These are phyloP conservation scores for Sitodiplosis mosellana DNA, from an alignment of 1,140 invertebrate species.

Conservation along the genomic window DNA sequence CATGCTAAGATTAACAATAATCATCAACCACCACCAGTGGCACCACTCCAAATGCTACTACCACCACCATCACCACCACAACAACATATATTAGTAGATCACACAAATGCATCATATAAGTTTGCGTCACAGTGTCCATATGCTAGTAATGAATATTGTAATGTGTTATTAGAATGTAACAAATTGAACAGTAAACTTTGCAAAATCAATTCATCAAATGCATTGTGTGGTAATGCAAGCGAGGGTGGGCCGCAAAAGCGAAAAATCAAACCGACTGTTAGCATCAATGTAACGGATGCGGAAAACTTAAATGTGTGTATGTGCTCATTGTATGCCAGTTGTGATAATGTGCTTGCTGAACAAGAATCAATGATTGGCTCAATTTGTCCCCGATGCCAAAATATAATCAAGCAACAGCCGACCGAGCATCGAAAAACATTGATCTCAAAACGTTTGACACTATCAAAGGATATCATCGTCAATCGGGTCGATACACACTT, in stretches of 20 bases:
- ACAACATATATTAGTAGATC: not conserved
- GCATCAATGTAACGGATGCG: conserved; percentile 30
- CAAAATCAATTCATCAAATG: not conserved
- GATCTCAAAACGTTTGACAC: conserved; percentile 15
- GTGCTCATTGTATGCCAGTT: conserved; percentile 11
- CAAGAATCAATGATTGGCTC: conserved; percentile 1
- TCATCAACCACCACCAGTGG: not conserved
- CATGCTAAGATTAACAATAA: conserved; percentile 13
- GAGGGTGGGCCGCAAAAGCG: conserved; percentile 4
- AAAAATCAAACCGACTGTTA: conserved; percentile 24
- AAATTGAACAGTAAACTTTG: conserved; percentile 3
- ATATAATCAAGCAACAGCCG: conserved; percentile 13
- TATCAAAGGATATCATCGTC: conserved; percentile 27
- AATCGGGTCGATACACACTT: conserved; percentile 33
- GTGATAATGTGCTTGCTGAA: not conserved
- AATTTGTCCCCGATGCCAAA: conserved; percentile 15
- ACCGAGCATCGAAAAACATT: conserved; percentile 10
- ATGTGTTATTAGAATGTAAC: conserved; percentile 9
- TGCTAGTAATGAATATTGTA: conserved; percentile 11
- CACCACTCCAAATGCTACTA: not conserved
- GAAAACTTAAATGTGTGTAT: conserved; percentile 25
- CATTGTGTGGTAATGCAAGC: conserved; percentile 3
- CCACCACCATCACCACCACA: not conserved
- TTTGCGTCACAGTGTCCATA: conserved; percentile 11
- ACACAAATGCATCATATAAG: not conserved